phyloP scores from a whole-genome alignment of 2,113 vertebrate genomes.

The Nasalis larvatus region DNA sequence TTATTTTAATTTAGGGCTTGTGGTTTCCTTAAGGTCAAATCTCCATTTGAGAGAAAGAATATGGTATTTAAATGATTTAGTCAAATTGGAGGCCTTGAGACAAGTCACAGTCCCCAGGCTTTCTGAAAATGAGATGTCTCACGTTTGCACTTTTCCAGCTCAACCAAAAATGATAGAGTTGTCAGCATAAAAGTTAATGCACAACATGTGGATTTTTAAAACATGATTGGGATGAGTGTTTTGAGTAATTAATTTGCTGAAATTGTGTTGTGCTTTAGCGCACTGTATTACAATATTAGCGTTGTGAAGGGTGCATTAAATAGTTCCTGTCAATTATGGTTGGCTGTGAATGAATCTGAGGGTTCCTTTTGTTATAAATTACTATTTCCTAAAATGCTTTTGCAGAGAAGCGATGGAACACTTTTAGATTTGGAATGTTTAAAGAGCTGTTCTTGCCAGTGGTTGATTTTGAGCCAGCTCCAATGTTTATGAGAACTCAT shows the following conservation, averaged over 20 bases:
- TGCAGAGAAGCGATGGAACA: conserved; percentile 49
- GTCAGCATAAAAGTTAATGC: conserved; percentile 37
- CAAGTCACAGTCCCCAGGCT: background rate
- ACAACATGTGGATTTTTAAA: conserved; percentile 22
- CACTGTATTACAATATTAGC: background rate
- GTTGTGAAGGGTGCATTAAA: background rate
- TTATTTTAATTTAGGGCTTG: conserved; percentile 42
- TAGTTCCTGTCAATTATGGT: conserved; percentile 44
- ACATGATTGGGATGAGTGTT: conserved; percentile 29
- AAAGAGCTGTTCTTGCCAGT: conserved; percentile 50
- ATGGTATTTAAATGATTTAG: conserved; percentile 51
- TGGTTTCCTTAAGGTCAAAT: conserved; percentile 50
- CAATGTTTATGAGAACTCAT: background rate
- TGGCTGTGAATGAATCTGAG: conserved; percentile 52
- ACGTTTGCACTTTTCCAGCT: conserved; percentile 1
- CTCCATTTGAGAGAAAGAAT: conserved; percentile 28
- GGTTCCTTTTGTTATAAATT: conserved; percentile 70
- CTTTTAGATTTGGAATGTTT: conserved; percentile 62
- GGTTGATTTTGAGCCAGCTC: conserved; percentile 52
- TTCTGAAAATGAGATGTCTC: conserved; percentile 28
- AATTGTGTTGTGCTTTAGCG: background rate
- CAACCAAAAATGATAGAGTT: background rate
- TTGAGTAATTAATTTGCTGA: conserved; percentile 53
- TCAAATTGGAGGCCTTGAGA: conserved; percentile 39
- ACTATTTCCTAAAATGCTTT: conserved; percentile 70